Evolutionary conservation across 2,888 invertebrate genomes (phyloP), one percentile per base, ranked within the genome.

Genomic region (Agonopterix subpropinquella): DNA sequence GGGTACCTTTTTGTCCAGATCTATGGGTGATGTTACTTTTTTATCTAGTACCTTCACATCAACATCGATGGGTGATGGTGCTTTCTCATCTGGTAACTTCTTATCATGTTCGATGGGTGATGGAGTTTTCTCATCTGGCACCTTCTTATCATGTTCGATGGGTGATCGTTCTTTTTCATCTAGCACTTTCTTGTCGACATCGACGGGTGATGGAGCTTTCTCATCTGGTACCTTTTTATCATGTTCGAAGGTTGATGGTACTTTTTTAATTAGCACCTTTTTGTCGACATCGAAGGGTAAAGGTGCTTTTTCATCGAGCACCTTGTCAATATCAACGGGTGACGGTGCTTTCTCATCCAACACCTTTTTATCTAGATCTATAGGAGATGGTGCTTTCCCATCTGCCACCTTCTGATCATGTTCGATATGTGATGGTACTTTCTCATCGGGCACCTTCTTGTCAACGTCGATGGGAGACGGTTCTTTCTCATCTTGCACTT

Each of bases 11-110:
- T 44, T 52, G 0, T 53, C 48, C 7, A n/a, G 11, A 10, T 48
- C 49, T 1, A 15, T 18, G 11, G 44, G 49, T 11, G 51, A 53
- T 11, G 50, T 42, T 0, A 2, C 41, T n/a, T 53, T 57, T 0
- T 53, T 53, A 0, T 45, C 45, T 3, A 51, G 15, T 4, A 45
- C 47, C 35, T 57, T 56, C 1, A 2, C 7, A 10, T 11, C 37
- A 8, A 10, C 4, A 0, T 28, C 7, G 9, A 45, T 2, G 10
- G 13, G 8, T 15, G 36, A 41, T 28, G 28, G 36, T 10, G 11
- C 35, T 11, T 42, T 45, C 1, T 51, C 46, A 36, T 36, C 46
- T 5, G 5, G 28, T 1, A 28, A 5, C 7, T 5, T 28, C 5
- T 5, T 5, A 4, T 28, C 28, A 28, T 7, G 5, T 7, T 28